phyloP scores from a whole-genome alignment of 2,888 invertebrate species.

The Dolichopus griseipennis region DNA sequence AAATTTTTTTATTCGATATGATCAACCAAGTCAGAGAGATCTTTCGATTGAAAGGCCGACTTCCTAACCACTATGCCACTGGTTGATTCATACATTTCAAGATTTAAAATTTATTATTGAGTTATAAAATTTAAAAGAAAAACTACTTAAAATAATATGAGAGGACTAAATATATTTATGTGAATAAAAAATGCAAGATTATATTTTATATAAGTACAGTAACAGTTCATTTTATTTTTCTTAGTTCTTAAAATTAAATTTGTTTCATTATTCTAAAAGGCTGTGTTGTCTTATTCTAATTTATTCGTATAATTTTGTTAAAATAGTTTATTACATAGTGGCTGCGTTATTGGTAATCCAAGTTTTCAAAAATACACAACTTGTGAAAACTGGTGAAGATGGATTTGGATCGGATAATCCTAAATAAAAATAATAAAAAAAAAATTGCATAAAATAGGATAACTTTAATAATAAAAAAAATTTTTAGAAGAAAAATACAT shows the following conservation, averaged over 20 bases:
- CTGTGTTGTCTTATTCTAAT: background rate
- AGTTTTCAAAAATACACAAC: background rate
- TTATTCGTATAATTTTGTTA: background rate
- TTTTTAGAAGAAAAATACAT: background rate
- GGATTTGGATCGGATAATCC: background rate
- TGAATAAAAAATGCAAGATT: no score
- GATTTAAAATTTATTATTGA: no score
- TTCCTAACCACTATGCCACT: no score
- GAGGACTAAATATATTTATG: no score
- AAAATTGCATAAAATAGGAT: background rate
- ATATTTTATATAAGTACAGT: background rate
- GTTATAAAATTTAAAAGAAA: no score
- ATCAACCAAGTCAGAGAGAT: no score
- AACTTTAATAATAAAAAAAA: background rate
- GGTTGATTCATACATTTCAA: no score
- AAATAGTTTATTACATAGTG: background rate
- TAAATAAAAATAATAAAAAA: background rate
- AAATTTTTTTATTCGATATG: no score
- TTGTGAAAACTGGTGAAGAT: background rate
- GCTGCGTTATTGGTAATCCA: background rate
- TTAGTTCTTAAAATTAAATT: background rate
- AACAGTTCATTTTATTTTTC: background rate
- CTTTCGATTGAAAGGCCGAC: no score
- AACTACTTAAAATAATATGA: no score
- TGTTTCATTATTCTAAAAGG: background rate